Base-by-base conservation (phyloP, 2,888 invertebrate genomes). In the Bellardia pandia region DNA sequence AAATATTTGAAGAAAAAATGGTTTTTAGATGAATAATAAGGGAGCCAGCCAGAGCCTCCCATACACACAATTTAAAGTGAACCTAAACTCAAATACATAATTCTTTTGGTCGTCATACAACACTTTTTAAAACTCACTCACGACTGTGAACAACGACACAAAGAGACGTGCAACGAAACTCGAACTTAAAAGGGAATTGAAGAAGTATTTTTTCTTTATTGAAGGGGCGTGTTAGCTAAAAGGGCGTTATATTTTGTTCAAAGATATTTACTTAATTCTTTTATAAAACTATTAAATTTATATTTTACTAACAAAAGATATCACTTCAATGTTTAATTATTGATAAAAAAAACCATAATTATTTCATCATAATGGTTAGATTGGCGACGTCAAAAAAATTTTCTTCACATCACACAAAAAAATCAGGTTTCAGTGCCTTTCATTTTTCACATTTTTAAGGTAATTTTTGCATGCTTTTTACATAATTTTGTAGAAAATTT, bases 81-180 rank as follows among this genome's bases (percentile, higher is more conserved):
- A 85, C 77, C 62, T 66, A 72, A 85, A 72, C 48, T 74, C 68
- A 69, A 62, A 71, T 74, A 80, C 71, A 82, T 48, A 84, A 69
- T 66, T 76, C 87, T 77, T 72, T 68, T 76, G 60, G 78, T 83
- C 83, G 76, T 80, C 84, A 85, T 69, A 87, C 66, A 76, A 84
- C 71, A 80, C 83, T 82, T 80, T 23, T 66, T 58, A 64, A 80
- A 86, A 72, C 82, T 82, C 62, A 86, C 72, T 74, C 74, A 82
- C 86, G 86, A 86, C 80, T 74, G 72, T 71, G 72, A 81, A 80
- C 86, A 79, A 86, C 87, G 72, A 87, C 84, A 85, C 75, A 75
- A 83, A 86, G 80, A 87, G 85, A 85, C 81, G 64, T 85, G 87
- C 87, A 87, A 87, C 81, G 87, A 87, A 87, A 87, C 74, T 87